These are phyloP conservation scores for Hycleus phaleratus DNA, from an alignment of 1,140 invertebrate genomes.

Conservation along the genomic window DNA sequence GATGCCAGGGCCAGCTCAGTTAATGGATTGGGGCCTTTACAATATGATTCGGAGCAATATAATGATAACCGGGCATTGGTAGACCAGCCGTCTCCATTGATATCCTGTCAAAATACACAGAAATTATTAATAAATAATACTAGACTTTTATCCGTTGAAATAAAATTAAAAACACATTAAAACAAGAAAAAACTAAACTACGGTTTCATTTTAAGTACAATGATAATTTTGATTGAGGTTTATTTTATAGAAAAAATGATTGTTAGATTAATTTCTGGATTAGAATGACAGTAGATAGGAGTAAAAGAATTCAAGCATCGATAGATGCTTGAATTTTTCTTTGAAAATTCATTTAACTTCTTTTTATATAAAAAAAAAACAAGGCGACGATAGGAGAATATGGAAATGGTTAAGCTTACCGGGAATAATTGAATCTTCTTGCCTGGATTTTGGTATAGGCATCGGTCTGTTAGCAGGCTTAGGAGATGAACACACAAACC, in stretches of 20 bases:
- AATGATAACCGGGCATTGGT: slow-evolving; percentile 82
- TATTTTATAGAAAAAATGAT: background rate
- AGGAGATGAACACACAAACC: slow-evolving; percentile 35
- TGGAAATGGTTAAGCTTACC: slow-evolving; percentile 38
- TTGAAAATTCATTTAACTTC: background rate
- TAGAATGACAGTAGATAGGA: background rate
- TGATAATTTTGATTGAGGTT: background rate
- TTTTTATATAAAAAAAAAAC: background rate
- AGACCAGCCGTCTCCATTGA: slow-evolving; percentile 85
- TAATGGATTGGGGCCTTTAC: slow-evolving; percentile 84
- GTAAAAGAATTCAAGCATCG: background rate
- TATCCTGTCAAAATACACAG: slow-evolving; percentile 62
- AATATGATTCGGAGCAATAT: slow-evolving; percentile 85
- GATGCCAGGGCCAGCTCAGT: slow-evolving; percentile 36
- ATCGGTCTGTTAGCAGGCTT: slow-evolving; percentile 36
- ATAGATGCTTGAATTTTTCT: background rate
- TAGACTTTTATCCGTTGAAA: background rate
- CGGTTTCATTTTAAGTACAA: background rate
- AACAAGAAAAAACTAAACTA: background rate
- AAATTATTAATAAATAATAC: background rate
- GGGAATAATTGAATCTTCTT: slow-evolving; percentile 33
- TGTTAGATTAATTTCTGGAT: background rate
- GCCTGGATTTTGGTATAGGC: slow-evolving; percentile 35
- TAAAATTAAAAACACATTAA: background rate
- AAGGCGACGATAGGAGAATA: slow-evolving; percentile 20